A percentile compares a stretch with the other conserved stretches of the same genome.
Evolutionary conservation across 2,797 vertebrate genomes (phyloP).

Genomic region (Bradypodion pumilum): DNA sequence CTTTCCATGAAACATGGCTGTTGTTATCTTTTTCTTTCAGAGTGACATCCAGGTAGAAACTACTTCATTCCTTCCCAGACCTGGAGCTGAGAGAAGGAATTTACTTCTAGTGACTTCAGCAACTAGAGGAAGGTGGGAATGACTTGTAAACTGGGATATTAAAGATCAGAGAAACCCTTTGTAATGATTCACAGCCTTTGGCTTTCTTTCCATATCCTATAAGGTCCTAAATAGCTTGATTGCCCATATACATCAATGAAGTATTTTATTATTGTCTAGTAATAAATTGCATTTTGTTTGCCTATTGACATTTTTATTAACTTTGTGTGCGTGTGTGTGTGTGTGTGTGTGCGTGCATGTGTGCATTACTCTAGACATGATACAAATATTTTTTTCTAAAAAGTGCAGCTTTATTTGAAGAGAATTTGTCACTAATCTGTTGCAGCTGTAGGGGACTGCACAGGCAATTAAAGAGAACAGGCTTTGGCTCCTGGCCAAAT

Average conservation of each 20-base stretch:
- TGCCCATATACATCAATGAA: constrained; percentile 43
- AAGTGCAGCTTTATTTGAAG: constrained; percentile 73
- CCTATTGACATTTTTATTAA: constrained; percentile 71
- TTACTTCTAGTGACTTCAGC: neutral
- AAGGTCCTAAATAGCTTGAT: constrained; percentile 15
- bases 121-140: constrained; percentile 19
- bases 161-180: constrained; percentile 57
- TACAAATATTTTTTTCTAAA: constrained; percentile 33
- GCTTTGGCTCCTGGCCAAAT: constrained; percentile 80
- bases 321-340: constrained; percentile 53
- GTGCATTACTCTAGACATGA: constrained; percentile 55
- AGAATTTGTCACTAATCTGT: constrained; percentile 84
- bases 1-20: neutral
- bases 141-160: constrained; percentile 24
- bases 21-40: neutral
- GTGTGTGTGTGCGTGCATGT: constrained; percentile 13
- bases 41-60: neutral
- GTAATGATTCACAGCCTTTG: constrained; percentile 51
- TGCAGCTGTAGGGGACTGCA: constrained; percentile 86
- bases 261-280: constrained; percentile 61
- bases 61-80: constrained; percentile 19
- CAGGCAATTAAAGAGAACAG: constrained; percentile 84
- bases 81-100: constrained; percentile 18
- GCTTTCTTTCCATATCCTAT: constrained; percentile 16
- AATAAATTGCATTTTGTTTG: constrained; percentile 65